Percentiles rank a stretch among this genome's conserved stretches.
phyloP scores from a whole-genome alignment of 2,888 invertebrate species.

The Leistus spinibarbis region DNA sequence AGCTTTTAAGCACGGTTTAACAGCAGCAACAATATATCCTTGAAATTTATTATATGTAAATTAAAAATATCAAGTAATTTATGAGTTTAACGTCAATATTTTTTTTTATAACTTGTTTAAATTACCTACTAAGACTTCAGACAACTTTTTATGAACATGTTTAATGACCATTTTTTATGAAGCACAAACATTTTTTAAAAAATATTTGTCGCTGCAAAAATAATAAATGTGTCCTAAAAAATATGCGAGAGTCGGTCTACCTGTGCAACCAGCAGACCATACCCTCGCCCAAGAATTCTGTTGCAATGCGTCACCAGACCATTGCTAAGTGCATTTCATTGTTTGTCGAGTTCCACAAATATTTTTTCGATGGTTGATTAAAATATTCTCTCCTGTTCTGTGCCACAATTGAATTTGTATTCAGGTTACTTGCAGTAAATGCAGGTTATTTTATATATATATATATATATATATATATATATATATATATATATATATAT shows the following conservation, averaged over 20 bases:
- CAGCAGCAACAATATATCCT: background rate
- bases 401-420: background rate
- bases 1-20: background rate
- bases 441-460: background rate
- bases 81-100: background rate
- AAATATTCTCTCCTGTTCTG: background rate
- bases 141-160: background rate
- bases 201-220: background rate
- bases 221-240: background rate
- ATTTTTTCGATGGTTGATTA: background rate
- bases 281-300: background rate
- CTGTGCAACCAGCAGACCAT: background rate
- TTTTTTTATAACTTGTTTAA: background rate
- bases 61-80: background rate
- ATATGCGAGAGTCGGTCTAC: background rate
- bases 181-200: background rate
- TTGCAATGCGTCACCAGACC: conserved; percentile 1
- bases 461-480: too few relatives aligned
- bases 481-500: too few relatives aligned
- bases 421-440: background rate
- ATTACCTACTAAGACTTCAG: background rate
- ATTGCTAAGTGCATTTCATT: conserved; percentile 11
- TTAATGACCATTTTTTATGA: background rate
- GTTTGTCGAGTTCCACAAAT: background rate
- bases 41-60: background rate